Evolutionary conservation across 92 coral and sea anemone genomes (phyloP), one percentile per base, ranked within the genome.

Genomic region (Palythoa grandiflora): DNA sequence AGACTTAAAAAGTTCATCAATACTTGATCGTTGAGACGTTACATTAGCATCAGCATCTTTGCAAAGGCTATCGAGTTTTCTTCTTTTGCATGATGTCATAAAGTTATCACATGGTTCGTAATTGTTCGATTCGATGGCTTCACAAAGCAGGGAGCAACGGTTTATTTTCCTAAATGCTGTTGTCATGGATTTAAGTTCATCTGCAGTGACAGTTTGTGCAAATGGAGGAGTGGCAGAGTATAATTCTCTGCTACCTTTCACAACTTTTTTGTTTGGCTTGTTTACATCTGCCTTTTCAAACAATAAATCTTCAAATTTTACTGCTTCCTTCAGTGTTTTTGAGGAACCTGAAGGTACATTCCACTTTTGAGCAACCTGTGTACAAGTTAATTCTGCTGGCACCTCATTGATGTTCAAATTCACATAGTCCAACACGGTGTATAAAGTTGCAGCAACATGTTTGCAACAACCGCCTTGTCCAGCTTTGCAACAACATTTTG

Each of bases 111-210:
- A 90, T 53, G 88, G 90, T 77, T 72, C 72, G 79, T 38, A 90
- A 53, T 90, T 78, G 75, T 87, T 87, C 59, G 90, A 81, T 65
- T 75, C 74, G 50, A 87, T 53, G 73, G 85, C 83, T 87, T 90
- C 85, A 80, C 87, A 78, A 79, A 90, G 87, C 76, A 90, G 84
- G 20, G 85, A 72, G 10, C 84, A 89, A n/a, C 88, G 73, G 80
- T 87, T 74, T 68, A 57, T 83, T 63, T 87, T 83, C 88, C 73
- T 66, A 36, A 90, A 90, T 55, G 84, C 74, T 59, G 79, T 83
- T 60, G 79, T 74, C 93, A 90, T 90, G 7, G 87, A 38, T 86
- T 87, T 80, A 47, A 90, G 57, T 86, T 89, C 92, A 54, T 87
- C 88, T 75, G 63, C 77, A 57, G 93, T 90, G 47, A 88, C 90